Base-by-base conservation (phyloP, 2,888 invertebrate genomes). In the Ceramica pisi region DNA sequence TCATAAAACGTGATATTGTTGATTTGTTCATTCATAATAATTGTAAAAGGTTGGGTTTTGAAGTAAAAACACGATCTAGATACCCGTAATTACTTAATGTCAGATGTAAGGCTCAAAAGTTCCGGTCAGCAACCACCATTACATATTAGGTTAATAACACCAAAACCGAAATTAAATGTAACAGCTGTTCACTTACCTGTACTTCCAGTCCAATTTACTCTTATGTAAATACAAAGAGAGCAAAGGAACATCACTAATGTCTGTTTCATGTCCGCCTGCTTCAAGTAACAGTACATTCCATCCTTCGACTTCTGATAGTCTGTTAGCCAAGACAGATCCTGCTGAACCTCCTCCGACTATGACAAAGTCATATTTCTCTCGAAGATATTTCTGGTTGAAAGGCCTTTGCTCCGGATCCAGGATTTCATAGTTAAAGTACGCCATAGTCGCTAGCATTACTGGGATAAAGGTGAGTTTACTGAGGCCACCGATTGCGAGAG, bases 161-260 rank as follows among this genome's bases (percentile, higher is more conserved):
- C 44, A 51, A 61, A 56, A 65, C 21, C 10, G 21, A 57, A 26
- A 56, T 31, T 59, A 16, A 38, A 35, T 38, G 48, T 31, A 57
- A 35, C 19, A 16, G 14, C 19, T 26, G n/a, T 63, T 70, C 26
- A 66, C 90, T 90, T 90, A 98, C 97, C 97, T 97, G 93, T 98
- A 99, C 87, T 98, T 98, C 99, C 99, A 99, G 92, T 99, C 99
- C 87, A 98, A 91, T 95, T 98, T 98, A 90, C 98, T 98, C 88
- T 98, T 98, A 92, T 99, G 99, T 87, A 99, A 96, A 92, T 98
- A 99, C 59, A 98, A 91, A 55, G 98, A 98, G n/a, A 98, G 93
- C 62, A 98, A 96, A 0, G 98, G 98, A 6, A 98, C 98, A 90
- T 98, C 98, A 0, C 98, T 97, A 61, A 98, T 97, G 89, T 98